These are phyloP conservation scores for Melinaea marsaeus DNA, from an alignment of 2,888 invertebrate genomes.

Conservation along the genomic window DNA sequence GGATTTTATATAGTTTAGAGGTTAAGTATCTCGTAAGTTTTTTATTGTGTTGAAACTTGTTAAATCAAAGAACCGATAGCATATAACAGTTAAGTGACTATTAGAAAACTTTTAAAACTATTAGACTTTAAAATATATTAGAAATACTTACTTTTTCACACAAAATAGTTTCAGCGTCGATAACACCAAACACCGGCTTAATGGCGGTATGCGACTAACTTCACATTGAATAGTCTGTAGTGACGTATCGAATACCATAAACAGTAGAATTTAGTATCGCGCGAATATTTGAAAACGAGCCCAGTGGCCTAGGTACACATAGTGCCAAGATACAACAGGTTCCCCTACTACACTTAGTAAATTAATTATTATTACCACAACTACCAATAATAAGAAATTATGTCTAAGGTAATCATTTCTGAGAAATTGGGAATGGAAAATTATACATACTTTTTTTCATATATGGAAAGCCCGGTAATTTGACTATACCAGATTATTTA, in stretches of 20 bases:
- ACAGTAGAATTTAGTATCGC: slow-evolving; percentile 25
- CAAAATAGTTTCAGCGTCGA: slow-evolving; percentile 22
- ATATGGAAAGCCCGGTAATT: too few species aligned
- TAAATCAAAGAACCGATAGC: slow-evolving; percentile 24
- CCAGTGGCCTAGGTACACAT: slow-evolving; percentile 23
- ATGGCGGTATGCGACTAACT: slow-evolving; percentile 27
- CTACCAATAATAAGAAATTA: too few species aligned
- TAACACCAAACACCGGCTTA: slow-evolving; percentile 25
- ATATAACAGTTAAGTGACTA: slow-evolving; percentile 25
- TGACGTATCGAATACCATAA: slow-evolving; percentile 26
- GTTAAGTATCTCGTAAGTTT: slow-evolving; percentile 12
- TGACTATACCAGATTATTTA: too few species aligned
- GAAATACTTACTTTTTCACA: slow-evolving; percentile 23
- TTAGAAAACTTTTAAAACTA: slow-evolving; percentile 22
- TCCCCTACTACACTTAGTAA: background rate
- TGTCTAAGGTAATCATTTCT: too few species aligned
- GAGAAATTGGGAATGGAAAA: too few species aligned
- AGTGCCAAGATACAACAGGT: slow-evolving; percentile 23
- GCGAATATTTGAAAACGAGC: slow-evolving; percentile 25
- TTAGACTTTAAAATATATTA: slow-evolving; percentile 26
- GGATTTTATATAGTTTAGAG: slow-evolving; percentile 10
- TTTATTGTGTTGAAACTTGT: slow-evolving; percentile 19
- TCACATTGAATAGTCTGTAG: slow-evolving; percentile 24
- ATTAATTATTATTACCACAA: too few species aligned
- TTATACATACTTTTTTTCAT: too few species aligned